These are phyloP conservation scores for Pseudochirops corinnae DNA, from an alignment of 2,797 vertebrate species.

Conservation along the genomic window DNA sequence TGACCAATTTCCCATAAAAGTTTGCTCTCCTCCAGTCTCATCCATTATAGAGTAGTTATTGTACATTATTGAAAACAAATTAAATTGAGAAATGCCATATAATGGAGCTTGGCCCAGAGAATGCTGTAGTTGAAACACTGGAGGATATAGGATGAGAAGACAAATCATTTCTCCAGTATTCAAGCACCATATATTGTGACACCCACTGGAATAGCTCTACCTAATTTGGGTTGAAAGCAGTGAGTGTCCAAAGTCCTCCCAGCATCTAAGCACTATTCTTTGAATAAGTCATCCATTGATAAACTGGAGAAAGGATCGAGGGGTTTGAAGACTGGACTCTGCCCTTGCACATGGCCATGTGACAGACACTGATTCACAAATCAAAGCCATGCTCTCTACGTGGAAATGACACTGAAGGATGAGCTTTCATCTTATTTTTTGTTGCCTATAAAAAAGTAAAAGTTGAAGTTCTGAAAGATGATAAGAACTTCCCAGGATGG, in stretches of 20 bases:
- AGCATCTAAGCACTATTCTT: conserved; percentile 66
- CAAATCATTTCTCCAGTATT: conserved; percentile 77
- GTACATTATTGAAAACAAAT: conserved; percentile 77
- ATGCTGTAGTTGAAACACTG: conserved; percentile 79
- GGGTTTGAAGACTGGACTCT: background rate
- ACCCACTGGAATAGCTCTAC: background rate
- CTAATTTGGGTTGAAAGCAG: conserved; percentile 54
- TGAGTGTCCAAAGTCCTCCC: conserved; percentile 80
- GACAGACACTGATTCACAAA: background rate
- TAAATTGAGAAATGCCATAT: conserved; percentile 79
- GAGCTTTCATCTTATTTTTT: conserved; percentile 11
- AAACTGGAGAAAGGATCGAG: conserved; percentile 1
- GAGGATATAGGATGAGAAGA: conserved; percentile 74
- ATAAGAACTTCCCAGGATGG: background rate
- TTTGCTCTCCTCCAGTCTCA: conserved; percentile 59
- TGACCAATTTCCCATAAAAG: conserved; percentile 73
- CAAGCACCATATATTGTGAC: conserved; percentile 49
- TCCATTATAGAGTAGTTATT: conserved; percentile 77
- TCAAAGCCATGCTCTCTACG: accelerated
- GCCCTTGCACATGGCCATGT: accelerated
- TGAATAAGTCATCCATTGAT: conserved; percentile 57
- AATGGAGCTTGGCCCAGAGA: conserved; percentile 78
- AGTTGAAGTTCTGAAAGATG: background rate
- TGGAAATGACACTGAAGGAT: background rate
- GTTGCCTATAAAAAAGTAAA: accelerated